phyloP scores from a whole-genome alignment of 2,888 invertebrate species.

The Sepioteuthis lessoniana region DNA sequence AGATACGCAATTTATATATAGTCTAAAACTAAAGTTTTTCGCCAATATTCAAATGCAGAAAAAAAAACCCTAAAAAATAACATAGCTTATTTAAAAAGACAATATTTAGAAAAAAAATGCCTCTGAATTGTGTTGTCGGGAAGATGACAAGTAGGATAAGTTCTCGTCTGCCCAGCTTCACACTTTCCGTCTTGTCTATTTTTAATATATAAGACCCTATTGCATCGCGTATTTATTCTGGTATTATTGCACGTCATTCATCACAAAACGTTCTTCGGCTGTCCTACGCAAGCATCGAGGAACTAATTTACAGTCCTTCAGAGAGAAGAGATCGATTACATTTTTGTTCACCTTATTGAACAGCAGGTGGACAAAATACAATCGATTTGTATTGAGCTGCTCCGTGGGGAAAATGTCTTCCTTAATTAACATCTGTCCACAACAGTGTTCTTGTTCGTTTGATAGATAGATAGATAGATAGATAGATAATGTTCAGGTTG shows the following conservation, averaged over 20 bases:
- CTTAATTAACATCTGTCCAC: neutral
- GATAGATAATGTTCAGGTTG: no score
- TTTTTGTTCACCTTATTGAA: neutral
- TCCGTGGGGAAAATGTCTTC: neutral
- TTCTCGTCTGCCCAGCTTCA: neutral
- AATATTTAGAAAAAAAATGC: no score
- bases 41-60: no score
- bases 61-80: no score
- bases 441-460: neutral
- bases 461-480: neutral
- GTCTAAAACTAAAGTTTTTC: no score
- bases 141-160: neutral
- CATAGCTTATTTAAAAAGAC: no score
- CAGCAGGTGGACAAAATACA: neutral
- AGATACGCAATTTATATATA: no score
- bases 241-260: neutral
- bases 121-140: neutral
- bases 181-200: neutral
- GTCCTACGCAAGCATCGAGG: neutral
- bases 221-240: neutral
- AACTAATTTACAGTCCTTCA: slow-evolving; percentile 20
- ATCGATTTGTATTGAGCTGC: neutral
- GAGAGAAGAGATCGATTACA: neutral
- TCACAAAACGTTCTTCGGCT: neutral
- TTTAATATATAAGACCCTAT: neutral